Base-by-base conservation (phyloP, 2,113 vertebrate genomes). In the Lichenostomus cassidix region DNA sequence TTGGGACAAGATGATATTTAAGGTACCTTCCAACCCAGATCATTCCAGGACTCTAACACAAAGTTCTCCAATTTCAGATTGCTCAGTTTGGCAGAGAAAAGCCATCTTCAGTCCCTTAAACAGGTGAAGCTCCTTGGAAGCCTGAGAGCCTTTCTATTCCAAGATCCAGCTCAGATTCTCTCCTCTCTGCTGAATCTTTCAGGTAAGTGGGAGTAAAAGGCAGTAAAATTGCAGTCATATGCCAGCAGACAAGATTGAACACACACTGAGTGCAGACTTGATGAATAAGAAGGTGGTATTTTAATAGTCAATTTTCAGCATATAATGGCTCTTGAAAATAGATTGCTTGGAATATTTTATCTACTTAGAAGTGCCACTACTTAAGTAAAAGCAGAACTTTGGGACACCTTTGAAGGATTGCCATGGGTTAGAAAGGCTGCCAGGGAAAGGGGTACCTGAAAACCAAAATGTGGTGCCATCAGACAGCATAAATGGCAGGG, bases 151-250 rank as follows among this genome's bases (percentile, higher is more conserved):
- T 67, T 94, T 89, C 55, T 92, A 31, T n/a, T 92, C 75, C 76
- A 84, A 49, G 63, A 90, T 35, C 24, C 60, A 58, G 29, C 80
- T 89, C 62, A 69, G 52, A 59, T 81, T 29, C 31, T 88, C 52
- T 87, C 25, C 64, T 59, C 71, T 80, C 37, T 53, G 28, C 75
- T 73, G 37, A 80, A 46, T 35, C 46, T 93, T 89, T 60, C 76
- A 94, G 88, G 86, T 93, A 96, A 96, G 94, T 96, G 88, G 94
- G 94, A 94, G 95, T 95, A 96, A 93, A 91, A 96, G 60, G 76
- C 92, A 95, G 83, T 84, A 71, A 95, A 96, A 95, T 85, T 92
- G 91, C 87, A 94, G 92, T 95, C 92, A 95, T 87, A 87, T 92
- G 89, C 84, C 81, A 95, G 89, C 77, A 95, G 89, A 95, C 83